Conservation (phyloP, 2,797 vertebrate species). For the Pempheris klunzingeri region DNA sequence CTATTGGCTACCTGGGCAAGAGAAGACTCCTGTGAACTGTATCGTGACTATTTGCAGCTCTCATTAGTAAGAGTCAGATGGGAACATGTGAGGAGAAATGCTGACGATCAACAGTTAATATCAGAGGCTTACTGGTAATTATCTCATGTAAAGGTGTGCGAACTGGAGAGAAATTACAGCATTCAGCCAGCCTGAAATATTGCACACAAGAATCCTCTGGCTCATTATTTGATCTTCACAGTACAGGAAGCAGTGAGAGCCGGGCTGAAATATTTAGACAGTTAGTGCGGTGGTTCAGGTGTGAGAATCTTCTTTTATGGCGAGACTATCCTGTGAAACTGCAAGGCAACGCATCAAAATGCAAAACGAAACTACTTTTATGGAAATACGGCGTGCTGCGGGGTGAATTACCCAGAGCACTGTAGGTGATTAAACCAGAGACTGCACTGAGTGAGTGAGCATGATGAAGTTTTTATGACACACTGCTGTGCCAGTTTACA, state of each 20-base stretch:
- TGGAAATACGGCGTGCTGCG: constrained; percentile 67
- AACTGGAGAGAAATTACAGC: constrained; percentile 29
- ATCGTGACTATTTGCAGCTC: constrained; percentile 27
- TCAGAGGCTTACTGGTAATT: constrained; percentile 37
- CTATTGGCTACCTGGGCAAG: constrained; percentile 9
- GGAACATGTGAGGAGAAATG: constrained; percentile 13
- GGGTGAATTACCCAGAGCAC: constrained; percentile 69
- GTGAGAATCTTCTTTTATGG: constrained; percentile 50
- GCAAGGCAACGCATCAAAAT: constrained; percentile 59
- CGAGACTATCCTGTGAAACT: constrained; percentile 44
- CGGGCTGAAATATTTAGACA: constrained; percentile 52
- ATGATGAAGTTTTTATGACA: constrained; percentile 51
- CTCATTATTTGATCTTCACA: constrained; percentile 61
- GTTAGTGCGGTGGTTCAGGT: constrained; percentile 40
- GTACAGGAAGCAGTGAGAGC: constrained; percentile 27
- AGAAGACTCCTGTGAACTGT: background rate
- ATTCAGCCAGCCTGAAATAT: constrained; percentile 45
- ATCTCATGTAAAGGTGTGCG: constrained; percentile 37
- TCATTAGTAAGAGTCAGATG: constrained; percentile 40
- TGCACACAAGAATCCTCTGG: constrained; percentile 27
- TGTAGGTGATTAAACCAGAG: constrained; percentile 70
- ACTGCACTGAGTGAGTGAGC: constrained; percentile 46
- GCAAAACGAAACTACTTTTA: constrained; percentile 72
- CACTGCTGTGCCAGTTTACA: constrained; percentile 47
- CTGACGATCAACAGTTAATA: constrained; percentile 38